phyloP scores from a whole-genome alignment of 2,113 vertebrate species.

The Genyomyrus donnyi region DNA sequence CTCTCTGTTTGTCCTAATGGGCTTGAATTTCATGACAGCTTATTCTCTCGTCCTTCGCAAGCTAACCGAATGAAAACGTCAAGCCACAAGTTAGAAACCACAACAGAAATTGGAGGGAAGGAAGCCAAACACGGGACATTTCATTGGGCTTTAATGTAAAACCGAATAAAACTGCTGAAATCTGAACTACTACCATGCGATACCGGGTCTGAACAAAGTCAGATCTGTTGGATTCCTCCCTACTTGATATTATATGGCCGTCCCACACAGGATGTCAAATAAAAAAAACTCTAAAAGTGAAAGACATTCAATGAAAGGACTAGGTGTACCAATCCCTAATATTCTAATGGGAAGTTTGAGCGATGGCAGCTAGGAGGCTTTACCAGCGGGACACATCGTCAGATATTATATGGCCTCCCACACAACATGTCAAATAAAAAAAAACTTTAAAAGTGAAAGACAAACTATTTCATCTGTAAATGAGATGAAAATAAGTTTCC shows the following conservation, averaged over 20 bases:
- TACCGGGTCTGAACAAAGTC: neutral
- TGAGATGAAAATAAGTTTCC: neutral
- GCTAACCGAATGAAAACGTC: neutral
- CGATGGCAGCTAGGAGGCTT: no score
- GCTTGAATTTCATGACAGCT: constrained; percentile 1
- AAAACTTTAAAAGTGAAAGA: neutral
- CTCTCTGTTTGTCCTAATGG: constrained; percentile 11
- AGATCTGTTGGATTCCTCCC: neutral
- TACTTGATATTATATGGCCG: neutral
- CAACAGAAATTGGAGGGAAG: neutral
- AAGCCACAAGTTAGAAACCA: constrained; percentile 8
- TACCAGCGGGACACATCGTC: no score
- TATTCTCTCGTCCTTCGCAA: neutral
- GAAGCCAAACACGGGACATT: neutral
- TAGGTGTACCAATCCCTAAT: no score
- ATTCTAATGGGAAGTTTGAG: no score
- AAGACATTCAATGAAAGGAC: no score
- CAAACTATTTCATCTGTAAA: neutral
- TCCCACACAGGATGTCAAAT: neutral
- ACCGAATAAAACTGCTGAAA: constrained; percentile 11
- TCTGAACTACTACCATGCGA: neutral
- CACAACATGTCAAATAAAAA: neutral
- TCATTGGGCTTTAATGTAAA: neutral
- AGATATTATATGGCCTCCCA: neutral
- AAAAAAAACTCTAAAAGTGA: no score